Base-by-base conservation (phyloP, 2,888 invertebrate species). In the Xestia rhomboidea region DNA sequence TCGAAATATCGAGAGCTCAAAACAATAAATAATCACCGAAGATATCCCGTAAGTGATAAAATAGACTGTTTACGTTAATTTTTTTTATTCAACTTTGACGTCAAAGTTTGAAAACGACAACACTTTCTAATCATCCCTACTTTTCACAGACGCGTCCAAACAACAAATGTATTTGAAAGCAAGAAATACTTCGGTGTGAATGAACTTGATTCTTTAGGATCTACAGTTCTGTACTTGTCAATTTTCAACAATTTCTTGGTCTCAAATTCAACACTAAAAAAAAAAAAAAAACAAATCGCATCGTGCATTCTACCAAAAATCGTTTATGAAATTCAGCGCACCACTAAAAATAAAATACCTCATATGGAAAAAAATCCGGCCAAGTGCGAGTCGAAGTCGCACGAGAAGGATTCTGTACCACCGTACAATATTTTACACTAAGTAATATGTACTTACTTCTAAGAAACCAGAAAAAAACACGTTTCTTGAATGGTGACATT, bases 271-370 rank as follows among this genome's bases (percentile, higher is more conserved):
- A 44, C 30, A 30, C 18, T 27, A 44, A 21, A 77, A 77, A 27
- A 67, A 2, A 13, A n/a, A 68, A 13, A 15, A 64, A 13, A 18
- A 64, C 1, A n/a, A 27, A 34, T 67, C 24, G 57, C 67, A 63
- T 68, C 13, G n/a, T 41, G n/a, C 24, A 44, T 49, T 63, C n/a
- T 21, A 49, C 8, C 27, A 51, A 5, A 73, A 57, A 63, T 30
- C 5, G 54, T 67, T 71, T 63, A 57, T 49, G 34, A 30, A 62
- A 67, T 60, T 24, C 27, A 49, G 27, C n/a, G 21, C 8, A 44
- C 13, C 27, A 68, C 46, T 51, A 60, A 68, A 77, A 74, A 66
- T 63, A 64, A 70, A 49, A 72, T 57, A 57, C 30, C 7, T 18
- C 18, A 34, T 15, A 15, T 49, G 24, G 5, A 62, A 84, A 80